A percentile compares a stretch with the other conserved stretches of the same genome.
These are phyloP conservation scores for Xenus cinereus DNA, from an alignment of 2,113 vertebrate species.

Conservation along the genomic window DNA sequence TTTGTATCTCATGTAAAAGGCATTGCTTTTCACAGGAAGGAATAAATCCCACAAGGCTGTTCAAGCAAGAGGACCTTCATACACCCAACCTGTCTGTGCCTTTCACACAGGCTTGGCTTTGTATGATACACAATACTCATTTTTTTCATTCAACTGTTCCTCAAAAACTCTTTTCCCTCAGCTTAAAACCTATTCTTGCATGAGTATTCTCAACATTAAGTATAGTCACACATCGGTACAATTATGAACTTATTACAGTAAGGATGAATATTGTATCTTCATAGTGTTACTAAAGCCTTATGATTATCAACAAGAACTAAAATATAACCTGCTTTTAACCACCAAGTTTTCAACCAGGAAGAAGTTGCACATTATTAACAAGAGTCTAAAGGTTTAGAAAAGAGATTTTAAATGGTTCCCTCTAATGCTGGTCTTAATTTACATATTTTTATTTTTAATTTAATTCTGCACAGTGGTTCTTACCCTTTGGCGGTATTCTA, in stretches of 20 bases:
- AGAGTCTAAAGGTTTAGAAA: neutral
- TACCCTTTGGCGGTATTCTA: neutral
- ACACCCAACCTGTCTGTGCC: neutral
- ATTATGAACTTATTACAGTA: neutral
- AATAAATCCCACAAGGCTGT: neutral
- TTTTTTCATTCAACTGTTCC: neutral
- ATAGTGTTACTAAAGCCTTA: neutral
- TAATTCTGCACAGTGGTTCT: neutral
- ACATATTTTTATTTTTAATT: neutral
- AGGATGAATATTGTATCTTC: neutral
- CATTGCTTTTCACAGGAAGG: neutral
- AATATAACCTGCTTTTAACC: neutral
- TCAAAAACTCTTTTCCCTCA: neutral
- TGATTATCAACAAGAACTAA: neutral
- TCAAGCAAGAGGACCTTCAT: neutral
- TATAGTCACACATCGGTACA: neutral
- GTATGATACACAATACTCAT: neutral
- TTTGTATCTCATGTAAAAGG: neutral
- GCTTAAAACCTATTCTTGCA: neutral
- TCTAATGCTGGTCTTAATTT: neutral
- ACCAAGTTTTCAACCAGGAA: neutral
- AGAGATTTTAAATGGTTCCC: neutral
- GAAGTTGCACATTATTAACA: neutral
- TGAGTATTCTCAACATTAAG: neutral
- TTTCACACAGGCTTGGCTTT: neutral